These are phyloP conservation scores for Coelogynopora nodosa DNA, from an alignment of 2,888 invertebrate species.

Conservation along the genomic window DNA sequence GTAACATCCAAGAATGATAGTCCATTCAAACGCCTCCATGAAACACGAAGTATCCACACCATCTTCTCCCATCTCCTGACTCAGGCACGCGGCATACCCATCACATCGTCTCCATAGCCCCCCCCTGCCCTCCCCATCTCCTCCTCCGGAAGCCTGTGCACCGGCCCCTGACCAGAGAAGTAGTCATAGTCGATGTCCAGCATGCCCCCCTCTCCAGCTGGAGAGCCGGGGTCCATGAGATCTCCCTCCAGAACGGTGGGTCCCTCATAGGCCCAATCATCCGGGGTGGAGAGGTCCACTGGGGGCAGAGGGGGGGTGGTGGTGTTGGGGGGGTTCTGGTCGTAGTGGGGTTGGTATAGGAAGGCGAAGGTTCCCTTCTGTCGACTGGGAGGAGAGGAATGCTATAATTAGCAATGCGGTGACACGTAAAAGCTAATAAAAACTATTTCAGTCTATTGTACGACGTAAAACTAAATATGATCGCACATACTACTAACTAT, in stretches of 20 bases:
- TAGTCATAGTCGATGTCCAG: background rate
- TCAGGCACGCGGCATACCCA: too few species aligned
- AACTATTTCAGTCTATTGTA: too few species aligned
- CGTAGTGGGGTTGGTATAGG: background rate
- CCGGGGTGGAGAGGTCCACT: background rate
- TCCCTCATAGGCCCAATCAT: background rate
- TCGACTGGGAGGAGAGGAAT: background rate
- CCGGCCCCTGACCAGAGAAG: background rate
- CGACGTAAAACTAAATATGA: too few species aligned
- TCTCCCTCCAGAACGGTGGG: too few species aligned
- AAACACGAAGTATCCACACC: too few species aligned
- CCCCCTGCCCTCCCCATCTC: too few species aligned
- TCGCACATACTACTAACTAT: too few species aligned
- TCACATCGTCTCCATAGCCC: too few species aligned
- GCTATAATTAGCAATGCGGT: background rate
- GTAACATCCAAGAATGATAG: too few species aligned
- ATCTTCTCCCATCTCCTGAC: too few species aligned
- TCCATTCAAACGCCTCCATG: too few species aligned
- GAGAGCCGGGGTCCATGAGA: background rate
- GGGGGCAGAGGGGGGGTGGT: background rate
- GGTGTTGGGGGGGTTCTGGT: background rate
- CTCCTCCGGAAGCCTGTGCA: background rate
- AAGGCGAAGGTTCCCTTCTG: background rate
- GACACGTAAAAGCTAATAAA: too few species aligned
- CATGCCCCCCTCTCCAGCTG: background rate